phyloP scores from a whole-genome alignment of 2,888 invertebrate species.

The Dichetophora obliterata region DNA sequence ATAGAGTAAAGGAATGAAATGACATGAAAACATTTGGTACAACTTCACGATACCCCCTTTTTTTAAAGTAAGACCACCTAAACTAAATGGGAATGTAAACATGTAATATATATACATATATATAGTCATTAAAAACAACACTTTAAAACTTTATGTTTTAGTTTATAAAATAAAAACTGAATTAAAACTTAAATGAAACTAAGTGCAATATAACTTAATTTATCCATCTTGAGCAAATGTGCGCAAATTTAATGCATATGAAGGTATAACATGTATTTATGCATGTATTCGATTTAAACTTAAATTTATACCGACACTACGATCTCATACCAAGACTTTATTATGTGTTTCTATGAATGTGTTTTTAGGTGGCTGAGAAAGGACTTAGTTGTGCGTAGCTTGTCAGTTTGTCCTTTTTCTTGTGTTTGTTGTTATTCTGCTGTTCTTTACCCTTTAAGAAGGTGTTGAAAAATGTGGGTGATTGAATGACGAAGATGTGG shows the following conservation, averaged over 20 bases:
- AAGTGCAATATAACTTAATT: too few species aligned
- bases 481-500: neutral
- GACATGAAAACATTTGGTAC: slow-evolving; percentile 26
- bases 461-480: slow-evolving; percentile 31
- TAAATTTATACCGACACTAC: slow-evolving; percentile 30
- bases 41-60: neutral
- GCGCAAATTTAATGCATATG: too few species aligned
- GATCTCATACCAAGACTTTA: slow-evolving; percentile 12
- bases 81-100: neutral
- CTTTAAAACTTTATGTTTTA: too few species aligned
- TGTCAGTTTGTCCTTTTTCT: slow-evolving; percentile 3
- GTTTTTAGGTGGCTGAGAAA: slow-evolving; percentile 12
- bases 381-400: slow-evolving; percentile 24
- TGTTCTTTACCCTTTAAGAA: slow-evolving; percentile 13
- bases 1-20: slow-evolving; percentile 59
- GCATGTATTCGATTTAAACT: slow-evolving; percentile 35
- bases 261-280: slow-evolving; percentile 5
- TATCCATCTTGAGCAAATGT: too few species aligned
- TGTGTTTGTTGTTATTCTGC: slow-evolving; percentile 8
- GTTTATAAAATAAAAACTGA: too few species aligned
- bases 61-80: neutral
- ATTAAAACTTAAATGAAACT: too few species aligned
- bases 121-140: slow-evolving; percentile 16
- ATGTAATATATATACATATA: slow-evolving; percentile 4
- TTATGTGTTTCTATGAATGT: slow-evolving; percentile 19